Evolutionary conservation across 2,113 vertebrate genomes (phyloP).

Genomic region (Melanocharis versteri): DNA sequence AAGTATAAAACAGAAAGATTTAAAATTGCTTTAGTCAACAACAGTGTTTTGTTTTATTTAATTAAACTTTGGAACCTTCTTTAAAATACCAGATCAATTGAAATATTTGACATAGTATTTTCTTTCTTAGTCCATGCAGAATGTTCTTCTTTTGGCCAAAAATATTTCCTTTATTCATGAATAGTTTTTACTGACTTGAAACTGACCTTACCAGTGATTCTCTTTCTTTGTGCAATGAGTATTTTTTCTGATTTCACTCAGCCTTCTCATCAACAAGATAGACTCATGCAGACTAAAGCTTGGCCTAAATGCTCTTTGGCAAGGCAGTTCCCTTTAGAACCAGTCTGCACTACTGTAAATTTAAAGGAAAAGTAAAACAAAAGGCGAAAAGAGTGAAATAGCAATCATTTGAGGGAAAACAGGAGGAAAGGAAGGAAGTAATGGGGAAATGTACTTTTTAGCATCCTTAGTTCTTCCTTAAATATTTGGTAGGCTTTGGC

Average conservation of each 20-base stretch:
- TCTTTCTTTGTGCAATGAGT: background rate
- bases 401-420: background rate
- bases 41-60: background rate
- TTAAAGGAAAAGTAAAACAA: background rate
- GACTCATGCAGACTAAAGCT: background rate
- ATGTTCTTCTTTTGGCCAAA: background rate
- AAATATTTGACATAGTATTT: background rate
- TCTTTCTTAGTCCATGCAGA: background rate
- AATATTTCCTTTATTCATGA: background rate
- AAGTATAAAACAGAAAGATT: background rate
- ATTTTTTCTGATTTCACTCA: background rate
- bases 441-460: background rate
- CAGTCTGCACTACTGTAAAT: background rate
- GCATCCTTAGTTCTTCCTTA: background rate
- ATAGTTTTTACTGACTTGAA: background rate
- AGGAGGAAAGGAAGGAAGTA: background rate
- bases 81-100: background rate
- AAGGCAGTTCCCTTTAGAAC: background rate
- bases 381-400: background rate
- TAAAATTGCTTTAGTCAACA: background rate
- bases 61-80: background rate
- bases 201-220: background rate
- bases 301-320: background rate
- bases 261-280: background rate
- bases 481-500: background rate